Evolutionary conservation across 2,113 vertebrate species (phyloP).

Genomic region (Misgurnus anguillicaudatus): DNA sequence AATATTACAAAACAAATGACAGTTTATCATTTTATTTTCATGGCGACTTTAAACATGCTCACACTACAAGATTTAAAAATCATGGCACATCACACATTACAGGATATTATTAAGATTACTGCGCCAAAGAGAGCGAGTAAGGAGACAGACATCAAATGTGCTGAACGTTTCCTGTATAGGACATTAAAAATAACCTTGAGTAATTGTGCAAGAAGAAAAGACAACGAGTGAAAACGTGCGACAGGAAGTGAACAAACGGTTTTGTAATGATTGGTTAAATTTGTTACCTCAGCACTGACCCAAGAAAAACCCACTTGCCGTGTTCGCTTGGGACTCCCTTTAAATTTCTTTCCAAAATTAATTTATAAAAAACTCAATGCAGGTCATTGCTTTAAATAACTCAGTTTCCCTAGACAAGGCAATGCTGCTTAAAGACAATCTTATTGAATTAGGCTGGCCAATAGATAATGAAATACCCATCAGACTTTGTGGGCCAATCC

Average conservation of each 20-base stretch:
- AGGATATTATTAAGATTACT: too few relatives aligned
- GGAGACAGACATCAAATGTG: too few relatives aligned
- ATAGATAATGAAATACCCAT: neutral
- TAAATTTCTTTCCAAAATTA: neutral
- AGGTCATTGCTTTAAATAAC: neutral
- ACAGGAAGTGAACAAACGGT: constrained; percentile 4
- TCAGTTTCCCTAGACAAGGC: neutral
- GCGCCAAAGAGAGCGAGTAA: too few relatives aligned
- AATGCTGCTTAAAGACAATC: neutral
- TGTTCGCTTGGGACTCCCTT: neutral
- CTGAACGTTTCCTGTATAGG: neutral
- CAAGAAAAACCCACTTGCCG: too few relatives aligned
- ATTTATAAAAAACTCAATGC: neutral
- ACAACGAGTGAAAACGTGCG: neutral
- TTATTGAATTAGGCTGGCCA: neutral
- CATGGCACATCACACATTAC: too few relatives aligned
- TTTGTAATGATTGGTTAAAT: neutral
- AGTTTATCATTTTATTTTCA: too few relatives aligned
- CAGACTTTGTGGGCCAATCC: neutral
- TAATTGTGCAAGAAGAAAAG: neutral
- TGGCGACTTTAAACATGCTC: too few relatives aligned
- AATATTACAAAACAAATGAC: too few relatives aligned
- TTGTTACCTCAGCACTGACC: neutral
- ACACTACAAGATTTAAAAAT: too few relatives aligned
- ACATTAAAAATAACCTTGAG: neutral